phyloP scores from a whole-genome alignment of 2,888 invertebrate species.

The Rhimphoctona megacephalus region DNA sequence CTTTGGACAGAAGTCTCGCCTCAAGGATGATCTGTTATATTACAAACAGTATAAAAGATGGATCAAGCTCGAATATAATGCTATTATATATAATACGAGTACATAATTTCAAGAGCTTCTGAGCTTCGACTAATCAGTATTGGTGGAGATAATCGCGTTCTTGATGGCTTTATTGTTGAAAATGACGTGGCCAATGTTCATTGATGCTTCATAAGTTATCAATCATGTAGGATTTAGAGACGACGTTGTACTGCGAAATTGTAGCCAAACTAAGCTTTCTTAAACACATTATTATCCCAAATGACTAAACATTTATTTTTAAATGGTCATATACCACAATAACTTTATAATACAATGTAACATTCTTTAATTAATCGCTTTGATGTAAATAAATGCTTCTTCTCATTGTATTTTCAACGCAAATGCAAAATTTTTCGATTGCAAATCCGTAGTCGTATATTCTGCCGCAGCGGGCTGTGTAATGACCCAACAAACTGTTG shows the following conservation, averaged over 20 bases:
- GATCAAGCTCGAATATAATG: conserved; percentile 20
- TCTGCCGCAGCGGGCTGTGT: conserved; percentile 37
- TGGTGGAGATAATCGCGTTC: conserved; percentile 10
- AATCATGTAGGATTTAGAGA: not conserved
- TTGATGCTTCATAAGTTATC: not conserved
- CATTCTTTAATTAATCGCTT: not conserved
- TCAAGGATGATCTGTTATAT: conserved; percentile 35
- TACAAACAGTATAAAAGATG: not conserved
- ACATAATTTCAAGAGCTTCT: conserved; percentile 7
- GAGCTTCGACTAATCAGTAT: conserved; percentile 10
- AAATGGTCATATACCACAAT: not conserved
- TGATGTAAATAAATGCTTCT: conserved; percentile 5
- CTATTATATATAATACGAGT: not conserved
- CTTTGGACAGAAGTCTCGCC: conserved; percentile 33
- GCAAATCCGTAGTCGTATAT: conserved; percentile 41
- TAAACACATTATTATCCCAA: not conserved
- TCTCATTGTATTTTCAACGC: not conserved
- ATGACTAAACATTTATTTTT: not conserved
- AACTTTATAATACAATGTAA: not conserved
- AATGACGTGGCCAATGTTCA: not conserved
- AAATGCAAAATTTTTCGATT: not conserved
- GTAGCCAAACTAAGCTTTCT: not conserved
- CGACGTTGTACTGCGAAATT: not conserved
- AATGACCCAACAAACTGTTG: conserved; percentile 64
- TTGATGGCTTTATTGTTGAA: not conserved